Evolutionary conservation across 1,140 invertebrate genomes (phyloP), one percentile per base, ranked within the genome.

Genomic region (Halotydeus destructor): DNA sequence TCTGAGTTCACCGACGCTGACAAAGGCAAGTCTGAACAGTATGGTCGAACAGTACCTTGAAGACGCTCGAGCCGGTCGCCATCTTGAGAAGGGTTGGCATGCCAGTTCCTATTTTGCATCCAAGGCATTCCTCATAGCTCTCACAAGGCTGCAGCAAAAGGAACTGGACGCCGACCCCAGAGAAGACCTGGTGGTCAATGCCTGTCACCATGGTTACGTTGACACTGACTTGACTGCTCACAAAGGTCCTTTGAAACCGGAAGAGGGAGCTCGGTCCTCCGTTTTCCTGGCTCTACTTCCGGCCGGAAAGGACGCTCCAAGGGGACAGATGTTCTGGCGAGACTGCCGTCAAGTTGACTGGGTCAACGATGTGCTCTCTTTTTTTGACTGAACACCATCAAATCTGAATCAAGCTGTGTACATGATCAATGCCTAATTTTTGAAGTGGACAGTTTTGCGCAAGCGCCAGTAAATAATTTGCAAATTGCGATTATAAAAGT

Each of bases 221-320:
- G 65, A 69, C 49, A 80, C 77, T 2, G 75, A 78, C 49, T 75
- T 80, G 75, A 64, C 68, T 1, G 70, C 65, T 30, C 70, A 76
- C 46, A 72, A 70, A 52, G 76, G 76, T 4, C 55, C 53, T 0
- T 57, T 75, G 8, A 71, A 69, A 4, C 69, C 72, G 40, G 73
- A 76, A 35, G 12, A 62, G 21, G 63, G 65, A 44, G 66, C 65
- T 27, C 59, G 59, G 30, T 64, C 61, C 16, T 63, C 67, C 8
- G 33, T 59, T n/a, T 66, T 61, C 48, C 49, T 60, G 8, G 67
- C 68, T 11, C 49, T 69, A 5, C 50, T 70, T 11, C 65, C 67
- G 14, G 54, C 58, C 16, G 56, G 61, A 44, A 49, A 55, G 6
- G 37, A 47, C 14, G 51, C 52, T 24, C 65, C 64, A 5, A 54